Percentiles rank a stretch among this genome's conserved stretches.
phyloP scores from a whole-genome alignment of 2,113 vertebrate genomes.

The Uria lomvia region DNA sequence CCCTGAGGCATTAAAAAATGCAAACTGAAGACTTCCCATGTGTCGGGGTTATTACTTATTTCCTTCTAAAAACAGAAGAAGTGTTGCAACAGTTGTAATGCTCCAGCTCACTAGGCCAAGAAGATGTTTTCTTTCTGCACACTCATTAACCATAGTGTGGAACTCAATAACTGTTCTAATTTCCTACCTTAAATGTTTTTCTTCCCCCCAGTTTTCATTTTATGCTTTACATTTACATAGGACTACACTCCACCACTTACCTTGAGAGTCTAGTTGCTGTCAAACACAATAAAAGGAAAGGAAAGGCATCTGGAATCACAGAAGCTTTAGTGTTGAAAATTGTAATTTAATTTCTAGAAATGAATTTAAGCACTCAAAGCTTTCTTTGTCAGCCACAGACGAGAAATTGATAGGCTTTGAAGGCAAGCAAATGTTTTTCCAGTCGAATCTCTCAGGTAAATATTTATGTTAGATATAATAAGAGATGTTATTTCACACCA shows the following conservation, averaged over 20 bases:
- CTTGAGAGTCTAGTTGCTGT: slow-evolving; percentile 63
- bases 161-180: slow-evolving; percentile 78
- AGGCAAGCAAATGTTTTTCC: slow-evolving; percentile 57
- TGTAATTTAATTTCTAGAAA: slow-evolving; percentile 77
- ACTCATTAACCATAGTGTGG: slow-evolving; percentile 77
- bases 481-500: slow-evolving; percentile 28
- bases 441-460: slow-evolving; percentile 58
- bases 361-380: slow-evolving; percentile 71
- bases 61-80: slow-evolving; percentile 76
- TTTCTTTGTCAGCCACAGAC: slow-evolving; percentile 70
- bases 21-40: slow-evolving; percentile 77
- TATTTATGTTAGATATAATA: slow-evolving; percentile 55
- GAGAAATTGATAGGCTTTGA: slow-evolving; percentile 72
- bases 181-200: slow-evolving; percentile 81
- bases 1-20: slow-evolving; percentile 76
- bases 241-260: slow-evolving; percentile 62
- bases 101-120: slow-evolving; percentile 67
- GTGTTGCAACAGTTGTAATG: slow-evolving; percentile 66
- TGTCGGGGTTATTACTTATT: slow-evolving; percentile 73
- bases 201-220: slow-evolving; percentile 76
- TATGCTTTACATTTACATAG: slow-evolving; percentile 68
- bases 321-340: slow-evolving; percentile 76
- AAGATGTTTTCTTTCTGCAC: slow-evolving; percentile 74
- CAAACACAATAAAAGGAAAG: slow-evolving; percentile 74
- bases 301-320: slow-evolving; percentile 68